Conservation (phyloP, 2,888 invertebrate genomes). For the Hipparchia sbordonii region DNA sequence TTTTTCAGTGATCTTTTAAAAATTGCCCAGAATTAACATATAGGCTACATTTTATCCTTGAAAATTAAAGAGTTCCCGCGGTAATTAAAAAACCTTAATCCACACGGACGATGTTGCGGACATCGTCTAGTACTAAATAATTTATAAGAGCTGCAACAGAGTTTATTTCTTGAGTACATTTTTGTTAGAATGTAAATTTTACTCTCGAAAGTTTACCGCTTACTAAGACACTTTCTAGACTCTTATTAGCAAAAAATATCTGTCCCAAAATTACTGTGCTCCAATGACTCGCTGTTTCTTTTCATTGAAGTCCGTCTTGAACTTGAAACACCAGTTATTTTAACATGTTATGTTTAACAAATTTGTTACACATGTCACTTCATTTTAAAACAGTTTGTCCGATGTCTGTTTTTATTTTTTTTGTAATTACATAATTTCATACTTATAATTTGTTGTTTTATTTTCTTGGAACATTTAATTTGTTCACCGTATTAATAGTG, state of each 20-base stretch:
- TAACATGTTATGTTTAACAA: slow-evolving; percentile 19
- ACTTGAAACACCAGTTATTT: slow-evolving; percentile 32
- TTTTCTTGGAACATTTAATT: not conserved
- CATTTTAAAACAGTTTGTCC: slow-evolving; percentile 12
- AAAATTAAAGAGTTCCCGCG: too few species aligned
- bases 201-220: too few species aligned
- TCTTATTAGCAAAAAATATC: not conserved
- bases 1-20: too few species aligned
- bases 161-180: too few species aligned
- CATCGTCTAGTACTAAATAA: too few species aligned
- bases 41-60: too few species aligned
- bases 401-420: not conserved
- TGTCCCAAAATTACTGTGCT: slow-evolving; percentile 16
- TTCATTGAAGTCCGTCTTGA: slow-evolving; percentile 32
- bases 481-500: not conserved
- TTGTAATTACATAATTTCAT: not conserved
- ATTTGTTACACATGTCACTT: slow-evolving; percentile 36
- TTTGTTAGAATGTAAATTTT: too few species aligned
- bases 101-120: too few species aligned
- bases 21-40: too few species aligned
- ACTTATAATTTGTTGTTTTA: not conserved
- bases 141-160: too few species aligned
- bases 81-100: too few species aligned
- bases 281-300: slow-evolving; percentile 12
- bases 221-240: not conserved